Conservation (phyloP, 2,797 vertebrate genomes). For the Coranthus polyacanthus region DNA sequence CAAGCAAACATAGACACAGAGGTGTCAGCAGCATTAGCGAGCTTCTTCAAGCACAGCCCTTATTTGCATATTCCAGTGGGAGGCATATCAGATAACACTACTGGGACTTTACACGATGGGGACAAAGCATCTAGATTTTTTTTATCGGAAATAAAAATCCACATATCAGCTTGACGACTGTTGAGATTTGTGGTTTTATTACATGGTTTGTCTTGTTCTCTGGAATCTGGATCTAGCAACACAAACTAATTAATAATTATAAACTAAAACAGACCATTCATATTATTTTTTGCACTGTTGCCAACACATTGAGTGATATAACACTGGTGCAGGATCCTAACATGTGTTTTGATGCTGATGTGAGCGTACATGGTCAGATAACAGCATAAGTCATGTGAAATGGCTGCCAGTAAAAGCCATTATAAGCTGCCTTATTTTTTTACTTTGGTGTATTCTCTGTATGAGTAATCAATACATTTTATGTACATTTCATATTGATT, state of each 20-base stretch:
- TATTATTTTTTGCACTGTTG: slow-evolving; percentile 2
- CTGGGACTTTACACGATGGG: slow-evolving; percentile 30
- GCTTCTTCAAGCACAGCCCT: slow-evolving; percentile 45
- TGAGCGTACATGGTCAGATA: slow-evolving; percentile 27
- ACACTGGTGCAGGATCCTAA: slow-evolving; percentile 7
- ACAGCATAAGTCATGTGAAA: slow-evolving; percentile 35
- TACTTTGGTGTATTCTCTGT: background rate
- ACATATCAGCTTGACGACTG: background rate
- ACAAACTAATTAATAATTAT: background rate
- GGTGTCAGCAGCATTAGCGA: slow-evolving; percentile 47
- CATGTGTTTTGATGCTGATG: slow-evolving; percentile 36
- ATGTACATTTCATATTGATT: slow-evolving; percentile 59
- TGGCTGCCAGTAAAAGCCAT: slow-evolving; percentile 15
- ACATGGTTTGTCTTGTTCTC: background rate
- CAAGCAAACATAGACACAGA: background rate
- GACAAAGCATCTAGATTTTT: slow-evolving; percentile 7
- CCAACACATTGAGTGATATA: background rate
- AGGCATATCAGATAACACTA: slow-evolving; percentile 30
- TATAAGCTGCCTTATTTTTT: slow-evolving; percentile 21
- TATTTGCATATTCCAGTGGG: slow-evolving; percentile 60
- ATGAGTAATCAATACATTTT: slow-evolving; percentile 57
- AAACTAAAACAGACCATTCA: background rate
- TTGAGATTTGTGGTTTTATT: background rate
- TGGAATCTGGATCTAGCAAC: slow-evolving; percentile 15
- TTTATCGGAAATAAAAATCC: slow-evolving; percentile 41